These are phyloP conservation scores for Ammospiza caudacuta DNA, from an alignment of 2,113 vertebrate genomes.

Conservation along the genomic window DNA sequence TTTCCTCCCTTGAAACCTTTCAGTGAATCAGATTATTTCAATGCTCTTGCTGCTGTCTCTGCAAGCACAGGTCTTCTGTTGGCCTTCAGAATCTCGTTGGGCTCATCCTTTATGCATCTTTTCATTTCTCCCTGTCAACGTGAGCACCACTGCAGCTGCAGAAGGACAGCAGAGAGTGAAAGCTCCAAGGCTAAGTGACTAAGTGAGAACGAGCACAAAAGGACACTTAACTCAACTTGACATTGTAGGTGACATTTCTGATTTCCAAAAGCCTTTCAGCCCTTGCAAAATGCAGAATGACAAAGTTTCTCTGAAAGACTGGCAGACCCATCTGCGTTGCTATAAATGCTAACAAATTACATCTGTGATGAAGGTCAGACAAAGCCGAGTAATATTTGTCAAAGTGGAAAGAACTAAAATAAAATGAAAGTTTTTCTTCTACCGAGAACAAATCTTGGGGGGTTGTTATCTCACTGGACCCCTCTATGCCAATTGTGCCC, in stretches of 20 bases:
- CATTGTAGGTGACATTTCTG: conserved; percentile 72
- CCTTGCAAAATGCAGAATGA: conserved; percentile 67
- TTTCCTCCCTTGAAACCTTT: neutral
- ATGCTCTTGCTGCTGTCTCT: neutral
- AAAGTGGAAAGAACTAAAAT: conserved; percentile 12
- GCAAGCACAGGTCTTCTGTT: neutral
- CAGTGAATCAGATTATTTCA: neutral
- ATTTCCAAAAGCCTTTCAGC: conserved; percentile 66
- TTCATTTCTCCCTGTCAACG: neutral
- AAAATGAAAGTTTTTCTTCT: neutral
- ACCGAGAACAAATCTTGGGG: neutral
- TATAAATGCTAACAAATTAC: conserved; percentile 68
- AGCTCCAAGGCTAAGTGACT: conserved; percentile 52
- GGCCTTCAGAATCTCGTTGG: neutral
- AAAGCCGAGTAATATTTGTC: conserved; percentile 42
- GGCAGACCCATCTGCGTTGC: conserved; percentile 64
- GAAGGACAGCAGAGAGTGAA: conserved; percentile 48
- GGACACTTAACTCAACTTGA: conserved; percentile 68
- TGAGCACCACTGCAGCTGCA: conserved; percentile 36
- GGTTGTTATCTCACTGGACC: neutral
- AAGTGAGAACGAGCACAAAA: conserved; percentile 59
- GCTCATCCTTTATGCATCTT: neutral
- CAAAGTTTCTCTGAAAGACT: conserved; percentile 68
- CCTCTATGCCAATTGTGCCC: neutral
- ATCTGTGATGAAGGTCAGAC: conserved; percentile 61